phyloP scores from a whole-genome alignment of 2,797 vertebrate species.

The Thunnus albacares region DNA sequence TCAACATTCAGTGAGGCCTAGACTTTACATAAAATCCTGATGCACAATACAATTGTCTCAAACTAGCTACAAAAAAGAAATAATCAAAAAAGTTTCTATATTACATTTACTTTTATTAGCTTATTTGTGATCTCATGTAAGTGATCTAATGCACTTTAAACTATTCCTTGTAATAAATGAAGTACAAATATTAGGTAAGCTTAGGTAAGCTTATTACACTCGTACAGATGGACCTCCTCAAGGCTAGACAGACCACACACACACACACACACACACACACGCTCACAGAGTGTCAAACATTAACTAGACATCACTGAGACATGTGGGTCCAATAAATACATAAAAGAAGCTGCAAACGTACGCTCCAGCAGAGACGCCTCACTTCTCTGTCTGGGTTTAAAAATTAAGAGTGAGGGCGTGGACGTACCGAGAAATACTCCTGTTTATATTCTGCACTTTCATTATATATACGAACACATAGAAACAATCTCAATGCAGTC shows the following conservation, averaged over 20 bases:
- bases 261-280: constrained; percentile 30
- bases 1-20: background rate
- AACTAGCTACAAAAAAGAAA: background rate
- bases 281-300: constrained; percentile 53
- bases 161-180: constrained; percentile 5
- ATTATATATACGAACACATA: constrained; percentile 8
- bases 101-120: background rate
- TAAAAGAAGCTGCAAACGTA: constrained; percentile 38
- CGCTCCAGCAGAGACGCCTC: constrained; percentile 39
- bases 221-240: constrained; percentile 53
- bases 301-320: constrained; percentile 60
- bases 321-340: constrained; percentile 65
- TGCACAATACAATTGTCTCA: background rate
- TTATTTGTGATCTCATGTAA: background rate
- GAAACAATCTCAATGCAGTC: constrained; percentile 27
- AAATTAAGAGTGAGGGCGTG: constrained; percentile 42
- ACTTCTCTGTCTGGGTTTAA: constrained; percentile 5
- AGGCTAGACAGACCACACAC: constrained; percentile 57
- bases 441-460: constrained; percentile 29
- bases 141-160: background rate
- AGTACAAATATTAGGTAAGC: background rate
- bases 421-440: constrained; percentile 13
- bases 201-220: constrained; percentile 24
- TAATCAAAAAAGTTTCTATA: background rate
- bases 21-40: background rate